Conservation (phyloP, 1,140 invertebrate genomes). For the Daktulosphaira vitifoliae region DNA sequence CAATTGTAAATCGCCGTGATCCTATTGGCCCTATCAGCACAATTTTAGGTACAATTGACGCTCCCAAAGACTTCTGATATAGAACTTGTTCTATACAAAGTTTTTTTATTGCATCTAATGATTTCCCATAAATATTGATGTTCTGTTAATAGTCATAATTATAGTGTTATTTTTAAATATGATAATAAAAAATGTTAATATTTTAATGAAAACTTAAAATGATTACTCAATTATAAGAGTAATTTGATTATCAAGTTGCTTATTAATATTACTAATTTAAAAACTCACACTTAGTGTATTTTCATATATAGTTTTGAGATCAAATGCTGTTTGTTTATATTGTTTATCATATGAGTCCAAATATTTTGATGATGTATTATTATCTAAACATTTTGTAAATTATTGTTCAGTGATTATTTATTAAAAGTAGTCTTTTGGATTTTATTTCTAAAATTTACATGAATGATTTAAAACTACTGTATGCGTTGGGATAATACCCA, state of each 20-base stretch:
- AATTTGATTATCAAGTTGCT: too few relatives aligned
- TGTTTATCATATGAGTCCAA: neutral
- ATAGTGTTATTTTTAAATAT: too few relatives aligned
- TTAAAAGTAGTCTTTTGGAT: too few relatives aligned
- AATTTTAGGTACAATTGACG: neutral
- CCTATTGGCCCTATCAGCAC: neutral
- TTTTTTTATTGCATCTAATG: neutral
- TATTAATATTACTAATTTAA: too few relatives aligned
- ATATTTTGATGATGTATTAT: neutral
- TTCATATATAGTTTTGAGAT: constrained; percentile 1
- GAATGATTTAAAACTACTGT: constrained; percentile 11
- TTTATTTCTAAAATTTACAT: too few relatives aligned
- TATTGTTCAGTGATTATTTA: too few relatives aligned
- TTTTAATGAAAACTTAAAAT: too few relatives aligned
- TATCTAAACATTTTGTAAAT: too few relatives aligned
- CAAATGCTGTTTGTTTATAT: neutral
- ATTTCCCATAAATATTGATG: neutral
- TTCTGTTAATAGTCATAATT: too few relatives aligned
- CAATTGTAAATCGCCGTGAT: neutral
- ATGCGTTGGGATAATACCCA: neutral
- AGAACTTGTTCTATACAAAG: neutral
- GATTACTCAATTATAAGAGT: too few relatives aligned
- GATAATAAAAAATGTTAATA: too few relatives aligned
- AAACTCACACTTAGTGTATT: neutral
- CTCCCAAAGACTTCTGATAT: neutral